Conservation (phyloP, 1,140 invertebrate species). For the Sesamia nonagrioides region DNA sequence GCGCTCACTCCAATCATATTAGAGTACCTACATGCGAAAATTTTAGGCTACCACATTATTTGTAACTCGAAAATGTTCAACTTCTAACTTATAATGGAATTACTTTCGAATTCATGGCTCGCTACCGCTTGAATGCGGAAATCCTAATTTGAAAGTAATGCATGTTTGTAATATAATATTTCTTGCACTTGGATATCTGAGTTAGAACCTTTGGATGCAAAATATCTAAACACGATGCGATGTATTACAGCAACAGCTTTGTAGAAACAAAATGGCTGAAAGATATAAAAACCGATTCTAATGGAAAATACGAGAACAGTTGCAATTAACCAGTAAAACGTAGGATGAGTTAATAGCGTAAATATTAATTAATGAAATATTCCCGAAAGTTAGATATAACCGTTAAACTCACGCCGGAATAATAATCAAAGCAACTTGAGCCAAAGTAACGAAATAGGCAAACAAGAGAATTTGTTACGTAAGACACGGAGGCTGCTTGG, state of each 20-base stretch:
- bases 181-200: conserved; percentile 40
- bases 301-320: background rate
- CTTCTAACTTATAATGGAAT: conserved; percentile 83
- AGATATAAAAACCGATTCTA: conserved; percentile 12
- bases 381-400: conserved; percentile 31
- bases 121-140: conserved; percentile 63
- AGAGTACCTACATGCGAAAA: conserved; percentile 71
- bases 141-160: conserved; percentile 63
- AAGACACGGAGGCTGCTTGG: conserved; percentile 59
- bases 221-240: conserved; percentile 11
- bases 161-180: conserved; percentile 56
- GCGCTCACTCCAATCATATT: conserved; percentile 72
- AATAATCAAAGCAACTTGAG: conserved; percentile 42
- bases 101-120: conserved; percentile 80
- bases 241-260: background rate
- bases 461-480: conserved; percentile 67
- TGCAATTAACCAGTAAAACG: conserved; percentile 27
- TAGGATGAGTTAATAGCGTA: conserved; percentile 21
- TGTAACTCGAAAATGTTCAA: conserved; percentile 75
- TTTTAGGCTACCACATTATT: conserved; percentile 74
- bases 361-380: conserved; percentile 41
- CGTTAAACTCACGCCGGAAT: conserved; percentile 34
- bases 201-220: conserved; percentile 7
- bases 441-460: conserved; percentile 52
- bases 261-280: conserved; percentile 3